Evolutionary conservation across 2,797 vertebrate species (phyloP).

Genomic region (Hippopotamyrus pictus): DNA sequence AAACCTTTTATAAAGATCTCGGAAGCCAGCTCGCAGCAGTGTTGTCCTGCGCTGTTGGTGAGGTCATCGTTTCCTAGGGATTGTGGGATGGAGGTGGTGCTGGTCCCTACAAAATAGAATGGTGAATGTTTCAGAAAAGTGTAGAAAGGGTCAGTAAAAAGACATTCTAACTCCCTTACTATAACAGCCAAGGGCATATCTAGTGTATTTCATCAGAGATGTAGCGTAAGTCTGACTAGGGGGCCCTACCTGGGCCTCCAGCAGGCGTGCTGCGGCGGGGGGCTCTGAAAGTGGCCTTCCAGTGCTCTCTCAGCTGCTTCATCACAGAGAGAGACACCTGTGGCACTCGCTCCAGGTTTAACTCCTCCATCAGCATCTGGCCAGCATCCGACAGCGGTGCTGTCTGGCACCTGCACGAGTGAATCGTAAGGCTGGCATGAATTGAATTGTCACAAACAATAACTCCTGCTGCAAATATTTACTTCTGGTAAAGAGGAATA

Average conservation of each 20-base stretch:
- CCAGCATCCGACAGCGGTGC: neutral
- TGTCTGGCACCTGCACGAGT: neutral
- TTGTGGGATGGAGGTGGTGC: neutral
- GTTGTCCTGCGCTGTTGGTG: neutral
- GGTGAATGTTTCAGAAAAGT: neutral
- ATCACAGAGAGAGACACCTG: neutral
- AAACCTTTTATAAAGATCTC: constrained; percentile 18
- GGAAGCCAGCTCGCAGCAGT: constrained; percentile 1
- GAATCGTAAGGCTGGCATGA: neutral
- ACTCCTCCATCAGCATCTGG: neutral
- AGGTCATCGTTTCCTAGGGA: neutral
- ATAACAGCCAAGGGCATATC: neutral
- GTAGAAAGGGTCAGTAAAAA: neutral
- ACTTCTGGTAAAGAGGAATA: neutral
- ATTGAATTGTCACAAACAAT: neutral
- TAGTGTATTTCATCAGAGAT: neutral
- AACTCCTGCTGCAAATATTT: neutral
- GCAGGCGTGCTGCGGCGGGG: neutral
- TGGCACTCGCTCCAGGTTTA: constrained; percentile 5
- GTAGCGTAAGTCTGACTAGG: neutral
- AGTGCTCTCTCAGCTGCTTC: neutral
- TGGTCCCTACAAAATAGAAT: neutral
- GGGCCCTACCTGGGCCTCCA: neutral
- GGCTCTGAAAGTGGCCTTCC: neutral
- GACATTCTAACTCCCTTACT: neutral